Conservation (phyloP, 2,888 invertebrate species). For the Leistus spinibarbis region DNA sequence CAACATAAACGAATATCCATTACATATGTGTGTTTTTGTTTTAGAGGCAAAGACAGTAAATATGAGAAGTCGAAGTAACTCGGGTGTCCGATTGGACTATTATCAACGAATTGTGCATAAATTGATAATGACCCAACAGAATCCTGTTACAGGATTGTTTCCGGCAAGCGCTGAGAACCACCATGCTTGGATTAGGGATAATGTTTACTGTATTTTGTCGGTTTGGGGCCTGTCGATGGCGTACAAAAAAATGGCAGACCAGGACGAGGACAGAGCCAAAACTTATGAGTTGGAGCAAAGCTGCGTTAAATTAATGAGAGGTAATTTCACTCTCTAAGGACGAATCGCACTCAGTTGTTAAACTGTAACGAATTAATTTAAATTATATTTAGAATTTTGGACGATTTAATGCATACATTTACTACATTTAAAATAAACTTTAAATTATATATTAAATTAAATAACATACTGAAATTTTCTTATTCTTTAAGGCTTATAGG, state of each 20-base stretch:
- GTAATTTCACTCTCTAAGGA: no score
- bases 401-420: no score
- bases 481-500: no score
- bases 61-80: conserved; percentile 89
- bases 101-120: conserved; percentile 94
- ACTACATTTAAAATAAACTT: no score
- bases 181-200: conserved; percentile 99
- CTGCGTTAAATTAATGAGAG: conserved; percentile 86
- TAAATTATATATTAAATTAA: no score
- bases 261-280: conserved; percentile 97
- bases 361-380: no score
- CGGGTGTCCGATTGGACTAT: conserved; percentile 92
- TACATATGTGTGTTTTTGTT: not conserved
- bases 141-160: conserved; percentile 96
- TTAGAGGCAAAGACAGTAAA: conserved; percentile 40
- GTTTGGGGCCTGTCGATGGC: conserved; percentile 99
- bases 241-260: conserved; percentile 97
- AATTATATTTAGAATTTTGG: no score
- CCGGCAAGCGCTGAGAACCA: conserved; percentile 85
- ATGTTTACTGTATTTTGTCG: conserved; percentile 94
- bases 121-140: conserved; percentile 91
- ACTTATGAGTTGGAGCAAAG: conserved; percentile 97
- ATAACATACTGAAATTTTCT: no score
- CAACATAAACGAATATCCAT: not conserved
- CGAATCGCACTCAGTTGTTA: no score